These are phyloP conservation scores for Sebastes flavidus DNA, from an alignment of 2,797 vertebrate species.

Conservation along the genomic window DNA sequence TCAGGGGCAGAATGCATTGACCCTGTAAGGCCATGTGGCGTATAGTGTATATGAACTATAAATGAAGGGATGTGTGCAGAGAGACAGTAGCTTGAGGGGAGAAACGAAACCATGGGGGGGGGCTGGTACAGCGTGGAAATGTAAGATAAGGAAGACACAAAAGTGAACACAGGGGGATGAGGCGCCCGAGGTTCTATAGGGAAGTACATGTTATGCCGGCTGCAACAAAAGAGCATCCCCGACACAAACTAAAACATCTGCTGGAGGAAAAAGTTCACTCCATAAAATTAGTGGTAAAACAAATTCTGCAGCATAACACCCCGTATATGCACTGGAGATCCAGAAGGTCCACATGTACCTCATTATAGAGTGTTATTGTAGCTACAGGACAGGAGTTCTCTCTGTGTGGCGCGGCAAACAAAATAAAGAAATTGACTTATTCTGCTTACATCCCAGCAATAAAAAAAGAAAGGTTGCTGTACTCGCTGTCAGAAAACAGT, in stretches of 20 bases:
- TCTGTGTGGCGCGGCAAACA: neutral
- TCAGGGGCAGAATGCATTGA: slow-evolving; percentile 34
- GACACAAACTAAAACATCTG: neutral
- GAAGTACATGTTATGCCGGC: neutral
- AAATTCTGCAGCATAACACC: neutral
- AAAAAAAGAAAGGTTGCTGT: neutral
- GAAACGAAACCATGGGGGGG: neutral
- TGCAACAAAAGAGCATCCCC: neutral
- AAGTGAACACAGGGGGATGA: neutral
- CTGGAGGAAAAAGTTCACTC: neutral
- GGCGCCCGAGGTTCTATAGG: neutral
- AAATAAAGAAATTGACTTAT: neutral
- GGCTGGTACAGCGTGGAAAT: neutral
- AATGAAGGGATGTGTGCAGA: slow-evolving; percentile 20
- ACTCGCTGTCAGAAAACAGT: neutral
- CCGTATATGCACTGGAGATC: neutral
- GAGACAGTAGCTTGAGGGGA: slow-evolving; percentile 2
- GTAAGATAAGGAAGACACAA: slow-evolving; percentile 6
- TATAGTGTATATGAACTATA: slow-evolving; percentile 19
- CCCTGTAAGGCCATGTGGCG: neutral
- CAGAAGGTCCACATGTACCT: neutral
- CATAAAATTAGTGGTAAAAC: neutral
- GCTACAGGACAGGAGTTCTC: neutral
- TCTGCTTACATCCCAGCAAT: neutral
- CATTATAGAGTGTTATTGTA: neutral